Conservation (phyloP, 2,113 vertebrate genomes). For the Lagopus leucura region DNA sequence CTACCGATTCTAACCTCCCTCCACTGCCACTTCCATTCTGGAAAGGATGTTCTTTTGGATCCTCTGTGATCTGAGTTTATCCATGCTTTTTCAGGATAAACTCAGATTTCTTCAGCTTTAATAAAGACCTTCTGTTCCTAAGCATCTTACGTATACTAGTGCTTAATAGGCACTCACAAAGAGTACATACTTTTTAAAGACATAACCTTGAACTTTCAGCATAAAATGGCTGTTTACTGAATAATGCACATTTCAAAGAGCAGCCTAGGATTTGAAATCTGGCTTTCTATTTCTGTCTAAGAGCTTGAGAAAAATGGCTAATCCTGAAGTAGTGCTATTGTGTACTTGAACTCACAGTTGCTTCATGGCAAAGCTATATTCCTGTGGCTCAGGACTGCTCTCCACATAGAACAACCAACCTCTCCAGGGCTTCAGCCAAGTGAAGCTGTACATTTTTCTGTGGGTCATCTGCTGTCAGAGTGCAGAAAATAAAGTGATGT, state of each 20-base stretch:
- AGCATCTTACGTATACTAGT: constrained; percentile 63
- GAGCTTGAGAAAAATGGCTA: not conserved
- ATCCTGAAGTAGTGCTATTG: not conserved
- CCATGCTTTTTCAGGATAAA: constrained; percentile 63
- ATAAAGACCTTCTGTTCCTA: constrained; percentile 65
- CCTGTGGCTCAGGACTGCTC: not conserved
- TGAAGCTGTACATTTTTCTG: not conserved
- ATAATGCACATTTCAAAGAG: not conserved
- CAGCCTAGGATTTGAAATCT: not conserved
- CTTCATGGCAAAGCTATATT: not conserved
- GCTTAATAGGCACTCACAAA: constrained; percentile 49
- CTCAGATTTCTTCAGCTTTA: constrained; percentile 67
- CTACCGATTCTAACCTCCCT: not conserved
- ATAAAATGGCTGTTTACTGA: not conserved
- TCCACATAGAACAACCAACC: not conserved
- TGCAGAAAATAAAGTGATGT: not conserved
- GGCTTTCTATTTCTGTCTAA: constrained; percentile 3
- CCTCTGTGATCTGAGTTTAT: constrained; percentile 50
- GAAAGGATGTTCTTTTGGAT: not conserved
- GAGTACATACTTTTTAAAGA: not conserved
- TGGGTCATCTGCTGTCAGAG: not conserved
- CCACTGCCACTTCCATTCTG: not conserved
- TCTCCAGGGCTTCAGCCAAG: not conserved
- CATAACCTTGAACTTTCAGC: not conserved
- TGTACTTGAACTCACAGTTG: not conserved